Conservation (phyloP, 2,797 vertebrate species). For the Crocidura indochinensis region DNA sequence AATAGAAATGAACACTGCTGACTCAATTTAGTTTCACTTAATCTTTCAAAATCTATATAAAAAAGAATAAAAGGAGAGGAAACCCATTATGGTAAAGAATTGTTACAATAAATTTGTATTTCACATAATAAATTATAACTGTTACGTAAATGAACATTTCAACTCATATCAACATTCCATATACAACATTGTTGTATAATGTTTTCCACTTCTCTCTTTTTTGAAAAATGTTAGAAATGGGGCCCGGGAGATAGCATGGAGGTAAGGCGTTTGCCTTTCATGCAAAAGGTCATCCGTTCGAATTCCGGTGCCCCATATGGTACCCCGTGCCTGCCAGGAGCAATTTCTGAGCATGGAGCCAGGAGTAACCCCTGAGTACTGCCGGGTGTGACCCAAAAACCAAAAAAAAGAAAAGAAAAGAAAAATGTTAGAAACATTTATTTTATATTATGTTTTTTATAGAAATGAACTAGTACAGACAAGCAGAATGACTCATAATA, state of each 20-base stretch:
- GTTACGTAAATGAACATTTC: constrained; percentile 44
- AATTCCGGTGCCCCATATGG: no score
- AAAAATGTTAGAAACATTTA: constrained; percentile 31
- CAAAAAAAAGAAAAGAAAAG: no score
- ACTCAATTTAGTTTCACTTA: constrained; percentile 11
- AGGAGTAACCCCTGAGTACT: no score
- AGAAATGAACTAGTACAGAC: not conserved
- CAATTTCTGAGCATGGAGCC: no score
- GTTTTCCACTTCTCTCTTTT: not conserved
- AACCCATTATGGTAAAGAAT: not conserved
- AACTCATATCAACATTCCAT: constrained; percentile 1
- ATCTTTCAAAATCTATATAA: constrained; percentile 35
- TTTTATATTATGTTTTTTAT: constrained; percentile 10
- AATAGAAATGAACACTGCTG: constrained; percentile 10
- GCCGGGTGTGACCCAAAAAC: no score
- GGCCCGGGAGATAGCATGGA: no score
- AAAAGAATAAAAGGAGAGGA: constrained; percentile 7
- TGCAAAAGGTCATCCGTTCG: no score
- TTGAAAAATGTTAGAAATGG: no score
- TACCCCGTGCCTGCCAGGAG: no score
- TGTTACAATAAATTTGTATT: constrained; percentile 47
- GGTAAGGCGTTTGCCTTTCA: no score
- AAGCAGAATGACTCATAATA: constrained; percentile 16
- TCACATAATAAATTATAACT: constrained; percentile 34
- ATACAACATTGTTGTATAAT: not conserved